Percentiles rank a stretch among this genome's conserved stretches.
Evolutionary conservation across 1,140 invertebrate genomes (phyloP).

Genomic region (Achroia grisella): DNA sequence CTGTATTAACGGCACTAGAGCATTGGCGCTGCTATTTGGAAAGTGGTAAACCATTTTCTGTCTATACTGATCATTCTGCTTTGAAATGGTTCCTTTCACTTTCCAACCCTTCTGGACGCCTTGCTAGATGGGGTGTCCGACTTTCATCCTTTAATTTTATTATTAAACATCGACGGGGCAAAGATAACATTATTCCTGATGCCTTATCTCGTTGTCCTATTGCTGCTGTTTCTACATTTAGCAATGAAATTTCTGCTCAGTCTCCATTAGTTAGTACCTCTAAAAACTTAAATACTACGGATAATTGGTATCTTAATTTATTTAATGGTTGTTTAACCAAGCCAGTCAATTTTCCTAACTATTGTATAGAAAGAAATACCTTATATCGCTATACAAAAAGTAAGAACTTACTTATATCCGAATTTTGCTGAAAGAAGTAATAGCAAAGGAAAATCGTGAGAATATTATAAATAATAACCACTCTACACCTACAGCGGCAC

Average conservation of each 20-base stretch:
- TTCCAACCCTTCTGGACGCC: slow-evolving; percentile 31
- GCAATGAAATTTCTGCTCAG: slow-evolving; percentile 6
- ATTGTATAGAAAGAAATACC: slow-evolving; percentile 7
- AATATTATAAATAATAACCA: slow-evolving; percentile 19
- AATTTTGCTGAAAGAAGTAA: slow-evolving; percentile 26
- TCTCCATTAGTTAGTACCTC: neutral
- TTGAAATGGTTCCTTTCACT: slow-evolving; percentile 37
- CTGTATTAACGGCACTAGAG: slow-evolving; percentile 17
- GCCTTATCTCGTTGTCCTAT: slow-evolving; percentile 19
- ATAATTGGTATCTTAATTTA: slow-evolving; percentile 19
- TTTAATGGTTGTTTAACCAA: slow-evolving; percentile 12
- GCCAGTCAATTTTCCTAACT: slow-evolving; percentile 18
- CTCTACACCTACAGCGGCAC: slow-evolving; percentile 31
- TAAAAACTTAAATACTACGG: slow-evolving; percentile 2
- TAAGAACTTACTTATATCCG: slow-evolving; percentile 9
- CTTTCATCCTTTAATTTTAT: slow-evolving; percentile 29
- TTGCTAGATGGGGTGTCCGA: slow-evolving; percentile 32
- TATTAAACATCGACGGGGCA: slow-evolving; percentile 33
- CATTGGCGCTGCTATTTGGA: slow-evolving; percentile 27
- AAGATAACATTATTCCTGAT: slow-evolving; percentile 32
- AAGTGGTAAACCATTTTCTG: slow-evolving; percentile 16
- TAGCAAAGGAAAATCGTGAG: slow-evolving; percentile 11
- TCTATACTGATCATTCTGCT: slow-evolving; percentile 23
- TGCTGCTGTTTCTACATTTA: slow-evolving; percentile 1
- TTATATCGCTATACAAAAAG: slow-evolving; percentile 15